Evolutionary conservation across 2,888 invertebrate genomes (phyloP).

Genomic region (Drosophila sordidula): DNA sequence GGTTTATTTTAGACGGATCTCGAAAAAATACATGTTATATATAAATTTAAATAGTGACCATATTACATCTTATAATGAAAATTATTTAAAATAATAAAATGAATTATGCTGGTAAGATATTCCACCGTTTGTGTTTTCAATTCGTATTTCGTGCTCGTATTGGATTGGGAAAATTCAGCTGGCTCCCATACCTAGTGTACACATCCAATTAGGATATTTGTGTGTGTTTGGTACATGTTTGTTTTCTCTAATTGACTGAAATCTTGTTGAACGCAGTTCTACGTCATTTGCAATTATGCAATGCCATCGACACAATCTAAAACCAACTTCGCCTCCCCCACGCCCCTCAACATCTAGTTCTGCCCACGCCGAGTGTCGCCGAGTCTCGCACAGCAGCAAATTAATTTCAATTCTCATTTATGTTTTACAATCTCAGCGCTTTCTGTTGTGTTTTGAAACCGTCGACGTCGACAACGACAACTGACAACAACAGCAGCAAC

Average conservation of each 20-base stretch:
- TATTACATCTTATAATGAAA: too few relatives aligned
- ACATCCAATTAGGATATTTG: not conserved
- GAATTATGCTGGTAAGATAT: too few relatives aligned
- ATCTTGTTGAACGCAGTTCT: constrained; percentile 49
- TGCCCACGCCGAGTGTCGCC: constrained; percentile 36
- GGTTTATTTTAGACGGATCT: too few relatives aligned
- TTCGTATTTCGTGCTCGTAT: too few relatives aligned
- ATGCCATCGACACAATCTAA: constrained; percentile 47
- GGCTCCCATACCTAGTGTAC: too few relatives aligned
- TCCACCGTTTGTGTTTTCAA: too few relatives aligned
- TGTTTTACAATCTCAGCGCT: constrained; percentile 67
- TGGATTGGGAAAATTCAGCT: too few relatives aligned
- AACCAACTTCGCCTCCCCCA: constrained; percentile 4
- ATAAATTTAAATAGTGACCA: too few relatives aligned
- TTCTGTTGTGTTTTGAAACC: constrained; percentile 28
- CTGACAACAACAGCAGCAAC: constrained; percentile 32
- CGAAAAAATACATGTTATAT: too few relatives aligned
- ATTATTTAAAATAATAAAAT: too few relatives aligned
- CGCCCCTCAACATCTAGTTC: not conserved
- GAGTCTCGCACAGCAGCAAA: constrained; percentile 47
- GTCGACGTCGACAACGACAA: constrained; percentile 43
- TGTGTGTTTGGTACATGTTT: constrained; percentile 11
- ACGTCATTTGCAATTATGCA: constrained; percentile 74
- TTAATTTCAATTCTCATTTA: constrained; percentile 76
- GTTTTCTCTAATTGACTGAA: constrained; percentile 58